A percentile compares a stretch with the other conserved stretches of the same genome.
Evolutionary conservation across 2,113 vertebrate species (phyloP).

Genomic region (Melospiza georgiana): DNA sequence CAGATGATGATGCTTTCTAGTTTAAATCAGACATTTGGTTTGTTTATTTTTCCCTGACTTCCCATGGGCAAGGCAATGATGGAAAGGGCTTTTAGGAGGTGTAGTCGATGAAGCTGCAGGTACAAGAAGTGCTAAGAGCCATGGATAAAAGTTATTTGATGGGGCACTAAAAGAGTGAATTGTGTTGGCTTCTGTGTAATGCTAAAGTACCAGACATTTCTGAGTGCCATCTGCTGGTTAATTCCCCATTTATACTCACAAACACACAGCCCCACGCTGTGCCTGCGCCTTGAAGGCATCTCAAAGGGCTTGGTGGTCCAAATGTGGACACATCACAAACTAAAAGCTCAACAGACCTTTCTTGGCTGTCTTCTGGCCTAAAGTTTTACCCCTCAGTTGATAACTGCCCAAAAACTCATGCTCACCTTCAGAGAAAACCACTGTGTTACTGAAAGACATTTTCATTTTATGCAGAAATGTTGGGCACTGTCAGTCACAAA

Average conservation of each 20-base stretch:
- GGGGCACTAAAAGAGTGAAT: background rate
- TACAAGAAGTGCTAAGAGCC: background rate
- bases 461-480: background rate
- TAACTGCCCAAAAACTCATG: rapidly evolving
- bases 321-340: rapidly evolving
- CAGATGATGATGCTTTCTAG: background rate
- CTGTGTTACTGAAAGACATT: rapidly evolving
- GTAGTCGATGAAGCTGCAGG: background rate
- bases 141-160: background rate
- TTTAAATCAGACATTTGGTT: background rate
- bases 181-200: background rate
- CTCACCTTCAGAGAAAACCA: background rate
- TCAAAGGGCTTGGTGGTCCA: background rate
- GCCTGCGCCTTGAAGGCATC: background rate
- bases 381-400: background rate
- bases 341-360: background rate
- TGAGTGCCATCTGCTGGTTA: conserved; percentile 32
- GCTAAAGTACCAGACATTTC: background rate
- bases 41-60: background rate
- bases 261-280: rapidly evolving
- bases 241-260: background rate
- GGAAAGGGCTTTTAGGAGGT: background rate
- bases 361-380: background rate
- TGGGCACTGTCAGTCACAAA: background rate
- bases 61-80: background rate